Conservation (phyloP, 2,888 invertebrate species). For the Drosophila algonquin region DNA sequence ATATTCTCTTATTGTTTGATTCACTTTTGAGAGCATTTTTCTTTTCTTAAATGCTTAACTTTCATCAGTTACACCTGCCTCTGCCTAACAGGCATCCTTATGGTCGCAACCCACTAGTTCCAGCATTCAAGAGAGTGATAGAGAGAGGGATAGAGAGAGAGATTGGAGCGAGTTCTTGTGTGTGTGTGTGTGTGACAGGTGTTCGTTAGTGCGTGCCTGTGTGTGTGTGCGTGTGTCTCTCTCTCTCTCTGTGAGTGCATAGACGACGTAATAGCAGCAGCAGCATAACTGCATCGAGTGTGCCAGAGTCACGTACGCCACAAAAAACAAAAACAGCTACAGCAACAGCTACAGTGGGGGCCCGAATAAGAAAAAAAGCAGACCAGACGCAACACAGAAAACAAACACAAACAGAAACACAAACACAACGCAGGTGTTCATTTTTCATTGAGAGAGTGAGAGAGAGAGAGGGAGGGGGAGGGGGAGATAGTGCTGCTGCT, state of each 20-base stretch:
- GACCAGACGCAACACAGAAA: conserved; percentile 24
- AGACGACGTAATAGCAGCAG: conserved; percentile 75
- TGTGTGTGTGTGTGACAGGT: conserved; percentile 67
- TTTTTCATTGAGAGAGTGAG: conserved; percentile 52
- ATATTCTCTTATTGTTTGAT: no score
- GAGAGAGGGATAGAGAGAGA: conserved; percentile 42
- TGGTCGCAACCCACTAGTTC: background rate
- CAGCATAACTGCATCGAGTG: conserved; percentile 73
- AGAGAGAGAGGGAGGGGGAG: conserved; percentile 14
- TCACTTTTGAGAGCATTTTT: background rate
- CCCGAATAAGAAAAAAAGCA: conserved; percentile 33
- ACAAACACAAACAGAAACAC: conserved; percentile 13
- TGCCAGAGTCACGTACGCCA: conserved; percentile 71
- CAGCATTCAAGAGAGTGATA: conserved; percentile 25
- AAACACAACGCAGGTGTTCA: conserved; percentile 65
- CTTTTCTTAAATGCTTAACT: background rate
- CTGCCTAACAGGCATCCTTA: background rate
- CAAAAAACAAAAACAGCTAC: conserved; percentile 18
- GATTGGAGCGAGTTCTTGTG: conserved; percentile 30
- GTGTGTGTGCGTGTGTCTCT: conserved; percentile 27
- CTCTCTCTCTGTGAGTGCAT: conserved; percentile 47
- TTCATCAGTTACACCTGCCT: background rate
- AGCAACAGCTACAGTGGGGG: conserved; percentile 16
- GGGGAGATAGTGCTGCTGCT: conserved; percentile 46
- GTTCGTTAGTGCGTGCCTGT: conserved; percentile 68